Percentiles rank a stretch among this genome's conserved stretches.
These are phyloP conservation scores for Ifrita kowaldi DNA, from an alignment of 2,113 vertebrate genomes.

Conservation along the genomic window DNA sequence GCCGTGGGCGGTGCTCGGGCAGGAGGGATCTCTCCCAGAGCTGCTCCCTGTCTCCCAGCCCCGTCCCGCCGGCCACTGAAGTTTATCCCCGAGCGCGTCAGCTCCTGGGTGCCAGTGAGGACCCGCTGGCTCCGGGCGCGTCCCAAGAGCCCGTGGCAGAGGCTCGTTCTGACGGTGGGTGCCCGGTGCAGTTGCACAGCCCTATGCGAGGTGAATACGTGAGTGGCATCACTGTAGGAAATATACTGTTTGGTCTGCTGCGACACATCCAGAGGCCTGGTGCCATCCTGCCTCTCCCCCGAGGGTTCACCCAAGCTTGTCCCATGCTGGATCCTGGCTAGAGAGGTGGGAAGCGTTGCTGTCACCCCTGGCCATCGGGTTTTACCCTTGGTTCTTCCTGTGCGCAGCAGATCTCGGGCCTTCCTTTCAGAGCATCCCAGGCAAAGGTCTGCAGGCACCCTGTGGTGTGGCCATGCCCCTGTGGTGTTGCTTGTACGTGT, in stretches of 20 bases:
- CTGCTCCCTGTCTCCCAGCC: neutral
- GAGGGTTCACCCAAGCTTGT: neutral
- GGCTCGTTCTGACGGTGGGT: rapidly evolving
- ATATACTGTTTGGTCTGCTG: rapidly evolving
- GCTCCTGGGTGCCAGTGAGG: rapidly evolving
- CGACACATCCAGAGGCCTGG: rapidly evolving
- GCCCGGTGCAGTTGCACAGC: no score
- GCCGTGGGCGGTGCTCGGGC: neutral
- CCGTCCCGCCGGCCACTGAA: rapidly evolving
- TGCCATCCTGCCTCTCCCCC: rapidly evolving
- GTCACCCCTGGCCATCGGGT: rapidly evolving
- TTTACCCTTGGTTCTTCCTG: neutral
- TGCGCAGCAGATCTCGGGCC: rapidly evolving
- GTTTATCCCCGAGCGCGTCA: rapidly evolving
- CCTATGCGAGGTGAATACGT: rapidly evolving
- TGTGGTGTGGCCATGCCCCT: neutral
- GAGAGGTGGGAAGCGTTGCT: neutral
- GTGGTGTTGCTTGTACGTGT: rapidly evolving
- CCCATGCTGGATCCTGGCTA: rapidly evolving
- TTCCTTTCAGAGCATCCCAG: neutral
- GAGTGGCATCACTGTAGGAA: neutral
- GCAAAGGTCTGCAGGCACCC: neutral
- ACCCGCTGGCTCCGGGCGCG: rapidly evolving
- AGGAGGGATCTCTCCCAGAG: rapidly evolving
- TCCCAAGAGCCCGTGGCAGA: rapidly evolving